Conservation (phyloP, 2,888 invertebrate species). For the Macrophya alboannulata region DNA sequence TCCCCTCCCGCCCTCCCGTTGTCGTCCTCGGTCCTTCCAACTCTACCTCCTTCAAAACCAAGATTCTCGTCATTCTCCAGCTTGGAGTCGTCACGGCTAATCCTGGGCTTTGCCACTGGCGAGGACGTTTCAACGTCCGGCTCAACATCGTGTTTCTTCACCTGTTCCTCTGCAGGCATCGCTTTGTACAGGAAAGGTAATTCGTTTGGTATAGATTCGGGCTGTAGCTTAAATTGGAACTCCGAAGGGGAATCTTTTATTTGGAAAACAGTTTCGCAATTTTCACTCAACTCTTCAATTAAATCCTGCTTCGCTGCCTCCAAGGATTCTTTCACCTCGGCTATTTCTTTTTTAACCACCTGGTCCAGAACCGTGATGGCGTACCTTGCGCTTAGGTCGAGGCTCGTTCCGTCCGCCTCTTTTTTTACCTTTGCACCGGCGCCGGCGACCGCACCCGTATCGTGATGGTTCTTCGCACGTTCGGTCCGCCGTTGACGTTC, state of each 20-base stretch:
- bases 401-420: slow-evolving; percentile 73
- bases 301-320: slow-evolving; percentile 88
- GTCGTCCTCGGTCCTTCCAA: slow-evolving; percentile 75
- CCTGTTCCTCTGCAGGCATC: slow-evolving; percentile 77
- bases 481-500: slow-evolving; percentile 81
- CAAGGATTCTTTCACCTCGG: slow-evolving; percentile 87
- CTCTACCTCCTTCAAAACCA: slow-evolving; percentile 55
- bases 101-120: slow-evolving; percentile 67
- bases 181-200: slow-evolving; percentile 80
- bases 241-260: slow-evolving; percentile 88
- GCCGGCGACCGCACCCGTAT: slow-evolving; percentile 78
- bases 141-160: slow-evolving; percentile 73
- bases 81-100: slow-evolving; percentile 58
- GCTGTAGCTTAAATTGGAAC: slow-evolving; percentile 86
- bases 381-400: slow-evolving; percentile 76
- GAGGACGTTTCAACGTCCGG: slow-evolving; percentile 65
- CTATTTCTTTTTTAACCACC: slow-evolving; percentile 86
- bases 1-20: slow-evolving; percentile 77
- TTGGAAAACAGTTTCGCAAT: slow-evolving; percentile 81
- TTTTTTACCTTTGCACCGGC: slow-evolving; percentile 81
- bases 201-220: slow-evolving; percentile 84
- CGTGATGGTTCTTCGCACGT: slow-evolving; percentile 9
- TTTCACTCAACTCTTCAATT: slow-evolving; percentile 86
- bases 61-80: slow-evolving; percentile 71
- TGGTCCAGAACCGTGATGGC: slow-evolving; percentile 77